Evolutionary conservation across 2,113 vertebrate species (phyloP), one percentile per base, ranked within the genome.

Genomic region (Grammomys dolichurus): DNA sequence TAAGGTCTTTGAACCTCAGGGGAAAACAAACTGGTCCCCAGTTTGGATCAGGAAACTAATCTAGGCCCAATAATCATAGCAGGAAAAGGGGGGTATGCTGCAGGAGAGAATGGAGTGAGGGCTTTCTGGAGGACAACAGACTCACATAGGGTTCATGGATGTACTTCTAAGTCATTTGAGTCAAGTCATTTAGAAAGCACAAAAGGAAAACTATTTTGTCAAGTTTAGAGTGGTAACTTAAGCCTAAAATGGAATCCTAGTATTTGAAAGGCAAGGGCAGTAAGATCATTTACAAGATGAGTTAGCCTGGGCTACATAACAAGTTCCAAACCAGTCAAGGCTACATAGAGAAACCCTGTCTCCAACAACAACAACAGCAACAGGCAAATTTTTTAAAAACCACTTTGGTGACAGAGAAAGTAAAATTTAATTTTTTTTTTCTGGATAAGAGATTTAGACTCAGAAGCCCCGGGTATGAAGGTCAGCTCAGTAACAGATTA

Each of bases 201-300:
- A 93, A 81, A 91, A 91, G 33, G 12, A 93, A 90, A 90, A 22
- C 56, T 75, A 85, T 28, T 86, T 76, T 86, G 90, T 69, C 77
- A 67, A 95, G 51, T 67, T 40, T 28, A 60, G 70, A 40, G 51
- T 73, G 24, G 9, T 43, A 73, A 28, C 16, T 73, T 14, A 89
- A 54, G 26, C 51, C 26, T 56, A 43, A 24, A 73, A 43, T 56
- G 58, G 24, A 58, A 56, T 72, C 9, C 24, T n/a, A 75, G 51
- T 58, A 28, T 54, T 58, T 3, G 4, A 14, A 56, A 87, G 69
- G 22, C 36, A 40, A 51, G n/a, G 24, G 24, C 24, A 88, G 46
- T 26, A 56, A 54, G 36, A 60, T 58, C 4, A 73, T 9, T 65
- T 31, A 16, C 36, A 89, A 58, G 13, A 22, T 89, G 26, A 75